Evolutionary conservation across 2,797 vertebrate species (phyloP), one percentile per base, ranked within the genome.

Genomic region (Gorsachius magnificus): DNA sequence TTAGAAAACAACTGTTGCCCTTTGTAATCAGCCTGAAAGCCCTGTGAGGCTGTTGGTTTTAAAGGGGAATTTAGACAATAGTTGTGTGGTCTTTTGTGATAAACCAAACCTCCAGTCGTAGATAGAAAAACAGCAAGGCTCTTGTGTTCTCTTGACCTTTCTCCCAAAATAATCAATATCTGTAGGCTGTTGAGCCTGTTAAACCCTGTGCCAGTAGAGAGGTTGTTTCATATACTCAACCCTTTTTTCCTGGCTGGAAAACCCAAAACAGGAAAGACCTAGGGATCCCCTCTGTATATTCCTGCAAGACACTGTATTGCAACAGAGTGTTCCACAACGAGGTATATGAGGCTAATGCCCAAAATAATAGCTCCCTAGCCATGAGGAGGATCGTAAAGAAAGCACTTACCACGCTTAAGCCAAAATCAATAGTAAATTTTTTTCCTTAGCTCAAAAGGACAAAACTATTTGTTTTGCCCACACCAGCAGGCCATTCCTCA

Each of bases 391-490:
- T 89, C 1, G 16, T 89, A 87, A 95, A 96, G 85, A 97, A 96
- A 93, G 68, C n/a, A 66, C 85, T 96, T 79, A 90, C 89, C 46
- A 50, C 51, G 95, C 83, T 91, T 96, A 94, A 96, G 89, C 78
- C 90, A 91, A 97, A 97, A 96, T 97, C 95, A 97, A 94, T 93
- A 95, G 35, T 63, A 85, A 54, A 35, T 96, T 92, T 90, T 90
- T 90, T 87, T 54, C 53, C 51, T 96, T 78, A 58, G 68, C 87
- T 91, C 80, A 86, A 95, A 89, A 95, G 87, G 94, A 94, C 90
- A 91, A 83, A 95, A 92, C 90, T 90, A 68, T 92, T 96, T 93
- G 60, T 78, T 96, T 95, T 3, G 0, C 95, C 79, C 86, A 45
- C 66, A 93, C 68, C 80, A 95, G 86, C 64, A 92, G 79, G 74